Conservation (phyloP, 2,888 invertebrate genomes). For the Agrochola macilenta region DNA sequence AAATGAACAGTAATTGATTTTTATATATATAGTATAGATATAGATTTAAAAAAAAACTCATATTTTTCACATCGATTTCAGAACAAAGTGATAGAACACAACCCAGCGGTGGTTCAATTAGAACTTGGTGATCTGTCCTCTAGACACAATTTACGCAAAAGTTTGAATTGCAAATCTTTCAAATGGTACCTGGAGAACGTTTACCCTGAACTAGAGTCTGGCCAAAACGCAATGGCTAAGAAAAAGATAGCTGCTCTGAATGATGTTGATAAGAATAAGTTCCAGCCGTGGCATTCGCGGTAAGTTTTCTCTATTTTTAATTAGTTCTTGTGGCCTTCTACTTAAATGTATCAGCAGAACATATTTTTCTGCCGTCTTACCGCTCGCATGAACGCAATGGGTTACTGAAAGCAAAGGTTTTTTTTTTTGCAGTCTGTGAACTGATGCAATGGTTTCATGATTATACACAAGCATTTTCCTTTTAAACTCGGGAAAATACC, state of each 20-base stretch:
- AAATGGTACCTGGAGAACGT: conserved; percentile 96
- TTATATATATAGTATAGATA: no score
- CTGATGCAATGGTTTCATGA: not conserved
- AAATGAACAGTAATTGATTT: no score
- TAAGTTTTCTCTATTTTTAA: conserved; percentile 61
- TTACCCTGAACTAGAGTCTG: conserved; percentile 94
- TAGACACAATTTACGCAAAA: conserved; percentile 92
- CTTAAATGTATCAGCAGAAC: not conserved
- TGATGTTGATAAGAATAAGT: conserved; percentile 91
- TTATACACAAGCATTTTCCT: not conserved
- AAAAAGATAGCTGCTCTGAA: conserved; percentile 91
- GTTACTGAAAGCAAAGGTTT: not conserved
- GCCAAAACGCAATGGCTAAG: conserved; percentile 90
- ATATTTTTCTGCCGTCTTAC: not conserved
- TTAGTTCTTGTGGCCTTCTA: not conserved
- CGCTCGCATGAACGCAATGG: not conserved
- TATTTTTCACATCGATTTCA: conserved; percentile 75
- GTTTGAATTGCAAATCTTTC: conserved; percentile 95
- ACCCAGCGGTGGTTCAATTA: conserved; percentile 91
- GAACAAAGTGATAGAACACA: conserved; percentile 93
- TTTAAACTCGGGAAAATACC: not conserved
- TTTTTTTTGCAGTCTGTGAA: not conserved
- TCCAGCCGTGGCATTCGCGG: conserved; percentile 96
- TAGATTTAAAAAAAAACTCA: no score
- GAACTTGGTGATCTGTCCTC: conserved; percentile 95